A percentile compares a stretch with the other conserved stretches of the same genome.
Conservation (phyloP, 2,797 vertebrate genomes). For the Gymnoscopelus microlampas region DNA sequence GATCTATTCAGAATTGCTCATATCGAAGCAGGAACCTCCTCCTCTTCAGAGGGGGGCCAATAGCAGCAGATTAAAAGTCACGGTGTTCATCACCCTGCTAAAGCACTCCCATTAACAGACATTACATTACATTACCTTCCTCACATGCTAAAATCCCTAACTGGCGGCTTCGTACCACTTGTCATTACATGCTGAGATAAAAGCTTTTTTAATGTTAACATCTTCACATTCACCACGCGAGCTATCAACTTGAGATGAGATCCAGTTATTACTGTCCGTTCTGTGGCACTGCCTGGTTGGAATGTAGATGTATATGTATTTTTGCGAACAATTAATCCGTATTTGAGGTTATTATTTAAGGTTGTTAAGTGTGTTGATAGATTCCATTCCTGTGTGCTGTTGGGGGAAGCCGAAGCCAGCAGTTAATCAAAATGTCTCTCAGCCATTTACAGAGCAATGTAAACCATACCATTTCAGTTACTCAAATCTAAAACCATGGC, state of each 20-base stretch:
- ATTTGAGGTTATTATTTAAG: conserved; percentile 70
- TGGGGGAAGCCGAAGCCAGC: conserved; percentile 48
- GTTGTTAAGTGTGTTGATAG: conserved; percentile 72
- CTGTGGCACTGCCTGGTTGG: conserved; percentile 29
- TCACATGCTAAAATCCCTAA: conserved; percentile 59
- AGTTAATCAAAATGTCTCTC: conserved; percentile 74
- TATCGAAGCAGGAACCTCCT: conserved; percentile 56
- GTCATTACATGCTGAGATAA: conserved; percentile 60
- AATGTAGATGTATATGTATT: conserved; percentile 16
- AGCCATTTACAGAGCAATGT: conserved; percentile 70
- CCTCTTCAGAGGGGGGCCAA: conserved; percentile 48
- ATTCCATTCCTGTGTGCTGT: conserved; percentile 53
- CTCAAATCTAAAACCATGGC: conserved; percentile 43
- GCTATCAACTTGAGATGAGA: conserved; percentile 56
- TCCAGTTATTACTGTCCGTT: conserved; percentile 52
- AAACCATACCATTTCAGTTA: conserved; percentile 55
- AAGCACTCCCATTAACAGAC: conserved; percentile 66
- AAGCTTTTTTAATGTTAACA: conserved; percentile 61
- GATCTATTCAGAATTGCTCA: conserved; percentile 69
- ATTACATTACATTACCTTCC: conserved; percentile 64
- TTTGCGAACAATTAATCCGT: conserved; percentile 73
- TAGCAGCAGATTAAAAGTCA: conserved; percentile 72
- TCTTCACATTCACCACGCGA: conserved; percentile 41
- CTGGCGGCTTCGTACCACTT: conserved; percentile 51
- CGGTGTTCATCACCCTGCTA: conserved; percentile 65